Conservation (phyloP, 2,797 vertebrate species). For the Naso thynnoides region DNA sequence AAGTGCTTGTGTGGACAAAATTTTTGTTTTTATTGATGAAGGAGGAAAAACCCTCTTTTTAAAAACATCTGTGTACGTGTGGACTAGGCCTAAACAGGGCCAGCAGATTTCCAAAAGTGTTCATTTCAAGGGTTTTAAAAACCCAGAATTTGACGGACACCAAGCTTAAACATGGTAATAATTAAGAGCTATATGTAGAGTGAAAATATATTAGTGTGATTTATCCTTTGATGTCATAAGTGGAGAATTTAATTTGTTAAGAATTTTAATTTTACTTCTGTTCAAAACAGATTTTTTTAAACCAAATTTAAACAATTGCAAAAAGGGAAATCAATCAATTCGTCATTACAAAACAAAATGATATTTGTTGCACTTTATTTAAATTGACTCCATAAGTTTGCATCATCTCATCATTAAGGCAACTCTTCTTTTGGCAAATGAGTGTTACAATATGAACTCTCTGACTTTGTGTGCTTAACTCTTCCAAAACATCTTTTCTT, state of each 20-base stretch:
- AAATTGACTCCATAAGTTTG: not conserved
- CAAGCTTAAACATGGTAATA: too few relatives aligned
- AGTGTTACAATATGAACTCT: not conserved
- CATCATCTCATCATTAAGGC: not conserved
- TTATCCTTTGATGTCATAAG: not conserved
- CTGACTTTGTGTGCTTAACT: not conserved
- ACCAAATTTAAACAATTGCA: not conserved
- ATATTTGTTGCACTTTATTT: not conserved
- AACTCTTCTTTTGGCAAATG: not conserved
- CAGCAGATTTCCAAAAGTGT: too few relatives aligned
- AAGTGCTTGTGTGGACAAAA: too few relatives aligned
- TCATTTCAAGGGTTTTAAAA: too few relatives aligned
- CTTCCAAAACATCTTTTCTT: constrained; percentile 14
- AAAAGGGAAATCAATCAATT: not conserved
- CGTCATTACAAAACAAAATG: not conserved
- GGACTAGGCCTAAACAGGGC: too few relatives aligned
- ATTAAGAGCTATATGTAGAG: too few relatives aligned
- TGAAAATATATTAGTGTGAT: too few relatives aligned
- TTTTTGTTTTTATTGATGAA: too few relatives aligned
- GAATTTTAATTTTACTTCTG: too few relatives aligned
- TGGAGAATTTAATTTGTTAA: not conserved
- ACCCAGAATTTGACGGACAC: too few relatives aligned
- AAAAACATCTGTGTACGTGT: too few relatives aligned
- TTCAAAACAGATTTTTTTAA: not conserved
- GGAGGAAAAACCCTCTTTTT: too few relatives aligned